These are phyloP conservation scores for Cydia pomonella DNA, from an alignment of 1,140 invertebrate genomes.

Conservation along the genomic window DNA sequence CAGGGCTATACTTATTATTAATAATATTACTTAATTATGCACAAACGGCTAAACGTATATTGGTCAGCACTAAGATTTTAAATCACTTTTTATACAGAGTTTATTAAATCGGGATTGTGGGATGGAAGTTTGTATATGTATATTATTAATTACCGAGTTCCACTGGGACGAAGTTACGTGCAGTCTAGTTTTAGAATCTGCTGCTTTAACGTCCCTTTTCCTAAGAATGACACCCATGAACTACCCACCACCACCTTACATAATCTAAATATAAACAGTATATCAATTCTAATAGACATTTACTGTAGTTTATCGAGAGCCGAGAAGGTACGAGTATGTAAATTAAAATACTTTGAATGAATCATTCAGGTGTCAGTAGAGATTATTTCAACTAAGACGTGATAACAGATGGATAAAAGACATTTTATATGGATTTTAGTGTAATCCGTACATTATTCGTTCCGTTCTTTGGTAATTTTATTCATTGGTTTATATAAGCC, in stretches of 20 bases:
- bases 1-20: no score
- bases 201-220: background rate
- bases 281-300: slow-evolving; percentile 14
- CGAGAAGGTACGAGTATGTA: slow-evolving; percentile 15
- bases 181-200: background rate
- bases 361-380: slow-evolving; percentile 6
- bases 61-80: background rate
- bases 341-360: slow-evolving; percentile 22
- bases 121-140: no score
- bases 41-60: background rate
- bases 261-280: slow-evolving; percentile 21
- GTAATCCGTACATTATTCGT: slow-evolving; percentile 11
- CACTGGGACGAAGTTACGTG: background rate
- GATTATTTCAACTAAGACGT: background rate
- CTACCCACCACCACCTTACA: background rate
- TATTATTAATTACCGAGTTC: no score
- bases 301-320: slow-evolving; percentile 13
- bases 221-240: background rate
- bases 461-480: slow-evolving; percentile 20
- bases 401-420: slow-evolving; percentile 6
- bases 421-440: background rate
- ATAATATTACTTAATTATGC: background rate
- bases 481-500: background rate
- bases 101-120: no score
- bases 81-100: background rate